Conservation (phyloP, 2,797 vertebrate genomes). For the Cyprinella venusta region DNA sequence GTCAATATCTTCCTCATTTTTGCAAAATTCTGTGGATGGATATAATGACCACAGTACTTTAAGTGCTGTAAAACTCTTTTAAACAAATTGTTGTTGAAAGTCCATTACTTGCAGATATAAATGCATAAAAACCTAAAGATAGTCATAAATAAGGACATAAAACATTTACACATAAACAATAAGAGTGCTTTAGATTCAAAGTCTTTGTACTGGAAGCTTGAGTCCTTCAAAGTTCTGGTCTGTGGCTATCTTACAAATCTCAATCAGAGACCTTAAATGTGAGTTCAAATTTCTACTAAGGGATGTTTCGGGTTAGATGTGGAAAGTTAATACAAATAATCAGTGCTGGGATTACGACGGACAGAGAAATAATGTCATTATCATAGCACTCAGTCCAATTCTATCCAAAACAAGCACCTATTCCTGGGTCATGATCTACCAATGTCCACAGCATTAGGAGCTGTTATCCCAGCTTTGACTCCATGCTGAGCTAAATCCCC, state of each 20-base stretch:
- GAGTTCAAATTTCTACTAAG: background rate
- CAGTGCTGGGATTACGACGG: constrained; percentile 26
- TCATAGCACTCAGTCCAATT: constrained; percentile 28
- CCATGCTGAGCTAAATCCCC: constrained; percentile 53
- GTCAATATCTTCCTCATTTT: background rate
- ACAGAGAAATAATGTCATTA: constrained; percentile 48
- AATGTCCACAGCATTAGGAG: constrained; percentile 42
- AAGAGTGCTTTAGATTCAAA: constrained; percentile 11
- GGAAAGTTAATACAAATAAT: constrained; percentile 41
- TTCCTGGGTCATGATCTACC: constrained; percentile 43
- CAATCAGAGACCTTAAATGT: background rate
- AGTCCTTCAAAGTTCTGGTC: background rate
- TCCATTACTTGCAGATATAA: background rate
- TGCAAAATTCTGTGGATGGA: background rate
- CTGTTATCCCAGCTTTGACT: constrained; percentile 56
- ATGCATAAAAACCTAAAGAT: background rate
- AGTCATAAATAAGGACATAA: background rate
- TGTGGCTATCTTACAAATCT: background rate
- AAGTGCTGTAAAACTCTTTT: background rate
- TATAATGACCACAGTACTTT: background rate
- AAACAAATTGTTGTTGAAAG: background rate
- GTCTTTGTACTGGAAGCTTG: constrained; percentile 28
- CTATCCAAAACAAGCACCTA: constrained; percentile 52
- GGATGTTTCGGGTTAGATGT: background rate
- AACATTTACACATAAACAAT: constrained; percentile 16